Evolutionary conservation across 2,888 invertebrate species (phyloP).

Genomic region (Lampropteryx suffumata): DNA sequence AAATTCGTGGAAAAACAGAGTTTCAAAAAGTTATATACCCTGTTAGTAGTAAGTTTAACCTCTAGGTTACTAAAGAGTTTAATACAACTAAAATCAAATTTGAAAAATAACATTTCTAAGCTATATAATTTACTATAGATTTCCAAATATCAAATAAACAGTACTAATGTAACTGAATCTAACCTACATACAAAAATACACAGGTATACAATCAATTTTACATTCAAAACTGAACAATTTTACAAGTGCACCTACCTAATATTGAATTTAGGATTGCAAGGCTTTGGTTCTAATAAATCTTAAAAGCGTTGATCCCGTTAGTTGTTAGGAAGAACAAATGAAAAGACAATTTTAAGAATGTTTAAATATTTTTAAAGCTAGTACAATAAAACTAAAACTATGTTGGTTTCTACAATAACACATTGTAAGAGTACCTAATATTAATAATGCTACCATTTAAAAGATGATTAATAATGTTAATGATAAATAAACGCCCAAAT

Average conservation of each 20-base stretch:
- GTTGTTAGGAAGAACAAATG: too few relatives aligned
- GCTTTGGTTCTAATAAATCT: too few relatives aligned
- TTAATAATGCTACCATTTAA: too few relatives aligned
- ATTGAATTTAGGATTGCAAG: too few relatives aligned
- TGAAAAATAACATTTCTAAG: conserved; percentile 1
- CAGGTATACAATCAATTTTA: conserved; percentile 46
- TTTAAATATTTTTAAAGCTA: too few relatives aligned
- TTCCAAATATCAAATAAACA: conserved; percentile 30
- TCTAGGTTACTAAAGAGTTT: not conserved
- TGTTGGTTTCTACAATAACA: too few relatives aligned
- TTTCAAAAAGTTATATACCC: conserved; percentile 16
- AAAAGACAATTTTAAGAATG: too few relatives aligned
- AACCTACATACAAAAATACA: conserved; percentile 58
- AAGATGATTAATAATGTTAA: too few relatives aligned
- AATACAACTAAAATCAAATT: not conserved
- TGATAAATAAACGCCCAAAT: too few relatives aligned
- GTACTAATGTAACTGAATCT: conserved; percentile 29
- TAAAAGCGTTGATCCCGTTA: too few relatives aligned
- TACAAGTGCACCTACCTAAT: conserved; percentile 18
- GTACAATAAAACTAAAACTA: too few relatives aligned
- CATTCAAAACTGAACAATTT: conserved; percentile 61
- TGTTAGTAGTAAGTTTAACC: conserved; percentile 14
- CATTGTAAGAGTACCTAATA: too few relatives aligned
- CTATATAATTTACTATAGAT: conserved; percentile 10
- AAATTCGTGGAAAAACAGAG: conserved; percentile 10